Evolutionary conservation across 2,113 vertebrate genomes (phyloP).

Genomic region (Nymphicus hollandicus): DNA sequence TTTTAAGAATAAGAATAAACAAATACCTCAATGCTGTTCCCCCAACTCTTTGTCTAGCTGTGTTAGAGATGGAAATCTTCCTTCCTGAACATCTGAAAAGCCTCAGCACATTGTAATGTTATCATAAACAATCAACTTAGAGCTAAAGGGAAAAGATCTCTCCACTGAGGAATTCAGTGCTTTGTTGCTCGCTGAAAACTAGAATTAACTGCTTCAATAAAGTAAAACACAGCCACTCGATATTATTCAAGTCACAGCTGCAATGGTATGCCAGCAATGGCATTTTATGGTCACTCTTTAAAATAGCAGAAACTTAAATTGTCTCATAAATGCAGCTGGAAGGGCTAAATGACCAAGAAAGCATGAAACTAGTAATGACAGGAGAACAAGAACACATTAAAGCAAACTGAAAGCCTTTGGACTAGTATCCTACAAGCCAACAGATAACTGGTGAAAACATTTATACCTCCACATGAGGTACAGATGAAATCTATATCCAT

Average conservation of each 20-base stretch:
- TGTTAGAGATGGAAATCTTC: neutral
- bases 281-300: neutral
- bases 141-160: neutral
- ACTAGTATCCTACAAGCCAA: neutral
- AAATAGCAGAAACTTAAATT: neutral
- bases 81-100: constrained; percentile 1
- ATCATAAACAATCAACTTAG: neutral
- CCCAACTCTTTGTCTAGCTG: neutral
- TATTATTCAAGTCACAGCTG: neutral
- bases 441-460: neutral
- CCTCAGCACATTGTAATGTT: neutral
- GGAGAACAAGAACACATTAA: neutral
- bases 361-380: neutral
- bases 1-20: neutral
- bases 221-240: neutral
- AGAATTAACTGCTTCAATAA: neutral
- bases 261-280: neutral
- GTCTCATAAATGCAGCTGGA: neutral
- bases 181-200: neutral
- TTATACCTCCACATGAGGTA: neutral
- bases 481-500: neutral
- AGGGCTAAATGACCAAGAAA: neutral
- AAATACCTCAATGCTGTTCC: neutral
- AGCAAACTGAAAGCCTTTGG: neutral
- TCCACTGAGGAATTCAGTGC: neutral